These are phyloP conservation scores for Xenops minutus DNA, from an alignment of 2,797 vertebrate genomes.

Conservation along the genomic window DNA sequence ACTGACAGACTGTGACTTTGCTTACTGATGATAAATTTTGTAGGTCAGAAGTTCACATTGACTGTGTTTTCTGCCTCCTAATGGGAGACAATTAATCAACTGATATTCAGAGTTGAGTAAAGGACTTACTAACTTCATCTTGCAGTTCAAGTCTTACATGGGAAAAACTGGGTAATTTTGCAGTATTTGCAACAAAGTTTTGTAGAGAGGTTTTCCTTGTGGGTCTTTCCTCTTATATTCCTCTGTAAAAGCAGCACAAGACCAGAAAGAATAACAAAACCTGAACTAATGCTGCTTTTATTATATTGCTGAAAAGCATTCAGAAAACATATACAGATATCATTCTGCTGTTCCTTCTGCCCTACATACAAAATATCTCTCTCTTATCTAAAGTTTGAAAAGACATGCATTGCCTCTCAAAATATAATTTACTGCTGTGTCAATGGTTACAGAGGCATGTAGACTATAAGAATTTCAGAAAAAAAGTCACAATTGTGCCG, in stretches of 20 bases:
- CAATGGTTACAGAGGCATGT: rapidly evolving
- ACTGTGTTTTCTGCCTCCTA: neutral
- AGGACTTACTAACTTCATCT: neutral
- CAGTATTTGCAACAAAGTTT: neutral
- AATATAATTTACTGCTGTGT: neutral
- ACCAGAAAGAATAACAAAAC: neutral
- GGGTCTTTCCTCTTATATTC: neutral
- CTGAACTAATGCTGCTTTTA: neutral
- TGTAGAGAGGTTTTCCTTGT: neutral
- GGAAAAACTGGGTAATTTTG: neutral
- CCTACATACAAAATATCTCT: neutral
- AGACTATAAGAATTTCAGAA: neutral
- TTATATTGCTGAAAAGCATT: neutral
- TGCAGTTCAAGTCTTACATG: neutral
- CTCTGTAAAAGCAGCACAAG: neutral
- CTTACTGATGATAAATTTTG: neutral
- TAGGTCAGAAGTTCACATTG: neutral
- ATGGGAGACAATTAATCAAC: neutral
- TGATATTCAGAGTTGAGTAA: neutral
- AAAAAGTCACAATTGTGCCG: neutral
- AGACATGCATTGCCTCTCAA: neutral
- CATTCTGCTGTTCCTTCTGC: neutral
- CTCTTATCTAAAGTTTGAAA: neutral
- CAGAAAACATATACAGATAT: neutral
- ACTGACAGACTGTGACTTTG: neutral